A percentile compares a stretch with the other conserved stretches of the same genome.
Conservation (phyloP, 2,888 invertebrate genomes). For the Sisyra terminalis region DNA sequence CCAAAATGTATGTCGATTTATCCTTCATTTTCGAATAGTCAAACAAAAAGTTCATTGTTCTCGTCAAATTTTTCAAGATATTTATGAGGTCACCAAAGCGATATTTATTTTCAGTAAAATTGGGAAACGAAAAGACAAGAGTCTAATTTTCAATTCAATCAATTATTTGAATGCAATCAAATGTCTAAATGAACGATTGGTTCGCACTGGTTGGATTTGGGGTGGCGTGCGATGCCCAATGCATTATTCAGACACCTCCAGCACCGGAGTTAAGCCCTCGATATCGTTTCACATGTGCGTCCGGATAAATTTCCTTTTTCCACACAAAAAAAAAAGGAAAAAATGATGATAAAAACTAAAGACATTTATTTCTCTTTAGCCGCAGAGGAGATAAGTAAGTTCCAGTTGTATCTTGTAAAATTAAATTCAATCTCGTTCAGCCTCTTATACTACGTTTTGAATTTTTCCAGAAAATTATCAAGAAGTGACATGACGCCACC, state of each 20-base stretch:
- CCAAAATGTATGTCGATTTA: background rate
- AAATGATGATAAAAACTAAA: too few species aligned
- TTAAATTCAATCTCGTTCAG: too few species aligned
- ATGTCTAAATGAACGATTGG: slow-evolving; percentile 1
- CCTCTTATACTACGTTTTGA: too few species aligned
- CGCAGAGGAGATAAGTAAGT: too few species aligned
- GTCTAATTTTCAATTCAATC: slow-evolving; percentile 5
- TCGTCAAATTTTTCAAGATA: too few species aligned
- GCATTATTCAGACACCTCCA: slow-evolving; percentile 5
- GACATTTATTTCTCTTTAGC: too few species aligned
- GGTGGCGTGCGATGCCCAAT: slow-evolving; percentile 1
- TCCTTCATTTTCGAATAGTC: background rate
- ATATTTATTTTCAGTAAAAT: background rate
- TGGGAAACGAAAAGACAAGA: background rate
- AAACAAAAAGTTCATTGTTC: background rate
- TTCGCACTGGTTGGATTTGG: background rate
- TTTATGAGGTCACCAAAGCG: background rate
- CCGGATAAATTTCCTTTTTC: too few species aligned
- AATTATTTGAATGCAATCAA: slow-evolving; percentile 7
- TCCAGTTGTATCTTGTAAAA: too few species aligned
- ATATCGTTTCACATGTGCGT: background rate
- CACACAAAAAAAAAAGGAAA: too few species aligned
- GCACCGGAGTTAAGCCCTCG: background rate
- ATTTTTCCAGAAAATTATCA: too few species aligned
- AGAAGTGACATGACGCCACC: too few species aligned